phyloP scores from a whole-genome alignment of 2,797 vertebrate species.

The Falco biarmicus region DNA sequence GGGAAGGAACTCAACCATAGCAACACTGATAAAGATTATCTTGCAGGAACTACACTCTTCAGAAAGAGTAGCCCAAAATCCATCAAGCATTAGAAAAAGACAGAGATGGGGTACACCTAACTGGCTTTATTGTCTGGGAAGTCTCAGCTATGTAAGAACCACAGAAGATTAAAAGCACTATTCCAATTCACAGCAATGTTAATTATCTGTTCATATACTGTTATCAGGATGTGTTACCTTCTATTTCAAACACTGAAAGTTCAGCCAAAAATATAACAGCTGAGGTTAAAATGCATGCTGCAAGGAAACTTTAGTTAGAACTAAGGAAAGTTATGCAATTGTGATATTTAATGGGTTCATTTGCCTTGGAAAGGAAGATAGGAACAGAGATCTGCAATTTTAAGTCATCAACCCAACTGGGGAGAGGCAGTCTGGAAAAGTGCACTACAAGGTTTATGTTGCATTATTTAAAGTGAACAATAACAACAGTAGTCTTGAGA shows the following conservation, averaged over 20 bases:
- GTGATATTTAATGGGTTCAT: neutral
- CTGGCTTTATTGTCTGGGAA: neutral
- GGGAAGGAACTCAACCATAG: neutral
- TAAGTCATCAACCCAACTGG: neutral
- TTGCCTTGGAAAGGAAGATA: constrained; percentile 44
- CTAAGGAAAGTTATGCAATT: neutral
- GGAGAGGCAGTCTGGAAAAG: constrained; percentile 33
- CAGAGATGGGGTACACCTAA: neutral
- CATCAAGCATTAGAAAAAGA: neutral
- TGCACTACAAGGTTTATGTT: neutral
- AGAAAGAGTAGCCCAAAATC: neutral
- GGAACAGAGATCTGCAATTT: constrained; percentile 8
- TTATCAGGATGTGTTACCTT: neutral
- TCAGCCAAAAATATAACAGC: neutral
- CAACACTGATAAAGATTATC: neutral
- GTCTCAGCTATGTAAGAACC: neutral
- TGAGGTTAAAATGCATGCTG: neutral
- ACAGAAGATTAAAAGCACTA: neutral
- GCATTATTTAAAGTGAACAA: constrained; percentile 12
- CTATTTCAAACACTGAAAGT: neutral
- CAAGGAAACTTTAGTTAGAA: neutral
- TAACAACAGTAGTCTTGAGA: neutral
- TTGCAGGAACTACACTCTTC: neutral
- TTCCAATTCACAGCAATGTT: neutral
- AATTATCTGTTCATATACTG: neutral